Evolutionary conservation across 1,140 invertebrate genomes (phyloP).

Genomic region (Oedothorax gibbosus): DNA sequence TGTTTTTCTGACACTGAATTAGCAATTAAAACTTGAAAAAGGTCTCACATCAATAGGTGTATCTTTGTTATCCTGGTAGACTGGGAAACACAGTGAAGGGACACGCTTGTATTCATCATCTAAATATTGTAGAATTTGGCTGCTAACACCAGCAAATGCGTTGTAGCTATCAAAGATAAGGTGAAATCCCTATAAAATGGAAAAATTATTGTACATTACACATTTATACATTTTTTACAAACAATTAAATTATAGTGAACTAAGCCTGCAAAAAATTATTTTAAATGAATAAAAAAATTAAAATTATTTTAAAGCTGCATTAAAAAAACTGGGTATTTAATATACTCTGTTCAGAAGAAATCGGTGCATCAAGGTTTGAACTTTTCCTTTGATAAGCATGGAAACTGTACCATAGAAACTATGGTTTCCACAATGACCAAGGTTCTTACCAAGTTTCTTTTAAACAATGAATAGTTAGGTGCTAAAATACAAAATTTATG

Average conservation of each 20-base stretch:
- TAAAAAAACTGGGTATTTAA: no score
- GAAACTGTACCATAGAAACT: not conserved
- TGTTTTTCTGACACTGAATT: not conserved
- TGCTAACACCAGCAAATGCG: constrained; percentile 36
- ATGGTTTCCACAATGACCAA: not conserved
- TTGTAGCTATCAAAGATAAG: constrained; percentile 52
- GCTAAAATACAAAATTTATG: not conserved
- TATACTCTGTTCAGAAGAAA: no score
- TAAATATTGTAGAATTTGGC: constrained; percentile 33
- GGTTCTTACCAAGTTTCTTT: no score
- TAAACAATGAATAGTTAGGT: not conserved
- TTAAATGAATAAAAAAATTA: no score
- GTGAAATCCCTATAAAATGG: constrained; percentile 42
- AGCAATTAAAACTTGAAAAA: not conserved
- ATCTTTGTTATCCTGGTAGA: constrained; percentile 12
- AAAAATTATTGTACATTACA: no score
- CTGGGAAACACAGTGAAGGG: constrained; percentile 46
- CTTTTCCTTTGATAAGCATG: no score
- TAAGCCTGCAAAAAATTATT: no score
- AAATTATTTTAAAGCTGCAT: no score
- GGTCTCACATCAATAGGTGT: constrained; percentile 7
- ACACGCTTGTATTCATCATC: constrained; percentile 46
- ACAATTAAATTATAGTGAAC: no score
- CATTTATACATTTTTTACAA: no score
- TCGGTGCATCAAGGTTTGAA: no score